Conservation (phyloP, 2,888 invertebrate genomes). For the Brachypalpus laphriformis region DNA sequence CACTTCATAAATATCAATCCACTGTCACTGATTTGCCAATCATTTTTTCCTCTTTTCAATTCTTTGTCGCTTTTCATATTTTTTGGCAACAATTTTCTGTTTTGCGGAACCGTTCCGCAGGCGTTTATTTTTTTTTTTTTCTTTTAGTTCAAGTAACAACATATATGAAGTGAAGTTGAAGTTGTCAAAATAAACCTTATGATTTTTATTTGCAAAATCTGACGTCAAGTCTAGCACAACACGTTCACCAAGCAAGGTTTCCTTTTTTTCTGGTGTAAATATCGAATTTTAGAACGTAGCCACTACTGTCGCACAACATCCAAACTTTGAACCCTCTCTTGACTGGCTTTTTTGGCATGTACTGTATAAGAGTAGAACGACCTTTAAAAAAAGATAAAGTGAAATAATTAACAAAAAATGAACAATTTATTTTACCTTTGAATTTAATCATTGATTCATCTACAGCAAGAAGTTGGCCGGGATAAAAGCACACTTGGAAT, state of each 20-base stretch:
- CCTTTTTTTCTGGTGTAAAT: slow-evolving; percentile 28
- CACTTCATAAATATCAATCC: slow-evolving; percentile 20
- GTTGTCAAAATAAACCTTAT: slow-evolving; percentile 23
- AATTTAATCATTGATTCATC: slow-evolving; percentile 33
- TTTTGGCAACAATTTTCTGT: neutral
- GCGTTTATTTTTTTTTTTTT: too few relatives aligned
- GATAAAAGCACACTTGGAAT: slow-evolving; percentile 5
- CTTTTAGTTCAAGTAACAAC: slow-evolving; percentile 8
- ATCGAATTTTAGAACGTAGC: slow-evolving; percentile 17
- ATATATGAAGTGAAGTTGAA: slow-evolving; percentile 10
- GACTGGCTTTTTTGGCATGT: slow-evolving; percentile 27
- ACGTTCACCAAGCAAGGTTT: slow-evolving; percentile 13
- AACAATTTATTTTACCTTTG: slow-evolving; percentile 20
- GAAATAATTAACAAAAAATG: neutral
- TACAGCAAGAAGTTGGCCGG: slow-evolving; percentile 15
- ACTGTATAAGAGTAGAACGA: slow-evolving; percentile 18
- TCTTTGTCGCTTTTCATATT: neutral
- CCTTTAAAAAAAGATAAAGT: slow-evolving; percentile 8
- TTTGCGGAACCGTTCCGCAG: slow-evolving; percentile 25
- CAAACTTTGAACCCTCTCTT: slow-evolving; percentile 28
- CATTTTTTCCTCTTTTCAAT: slow-evolving; percentile 8
- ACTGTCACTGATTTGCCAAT: slow-evolving; percentile 18
- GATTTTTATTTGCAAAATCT: slow-evolving; percentile 12
- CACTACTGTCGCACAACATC: slow-evolving; percentile 32
- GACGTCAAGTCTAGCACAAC: slow-evolving; percentile 20